Evolutionary conservation across 2,113 vertebrate species (phyloP).

Genomic region (Zingel zingel): DNA sequence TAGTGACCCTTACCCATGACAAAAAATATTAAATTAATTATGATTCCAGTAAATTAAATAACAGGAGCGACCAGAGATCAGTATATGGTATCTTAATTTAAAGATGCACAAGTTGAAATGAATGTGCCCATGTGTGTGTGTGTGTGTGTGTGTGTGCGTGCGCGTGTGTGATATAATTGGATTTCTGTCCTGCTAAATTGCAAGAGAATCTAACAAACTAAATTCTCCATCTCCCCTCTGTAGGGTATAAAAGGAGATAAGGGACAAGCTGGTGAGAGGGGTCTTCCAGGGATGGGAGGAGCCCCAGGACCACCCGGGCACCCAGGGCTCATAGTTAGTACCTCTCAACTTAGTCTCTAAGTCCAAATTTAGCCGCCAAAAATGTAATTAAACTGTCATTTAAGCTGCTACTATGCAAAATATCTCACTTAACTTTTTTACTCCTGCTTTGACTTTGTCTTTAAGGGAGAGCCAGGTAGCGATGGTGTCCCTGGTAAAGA

Average conservation of each 20-base stretch:
- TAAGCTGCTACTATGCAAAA: neutral
- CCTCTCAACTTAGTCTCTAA: neutral
- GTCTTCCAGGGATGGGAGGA: slow-evolving; percentile 89
- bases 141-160: neutral
- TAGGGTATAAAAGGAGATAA: slow-evolving; percentile 93
- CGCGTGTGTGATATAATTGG: neutral
- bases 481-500: slow-evolving; percentile 91
- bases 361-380: neutral
- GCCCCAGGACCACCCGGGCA: slow-evolving; percentile 91
- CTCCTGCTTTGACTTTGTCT: slow-evolving; percentile 36
- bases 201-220: neutral
- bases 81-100: neutral
- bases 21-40: neutral
- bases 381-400: neutral
- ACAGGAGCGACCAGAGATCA: neutral
- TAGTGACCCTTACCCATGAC: neutral
- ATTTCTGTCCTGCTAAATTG: slow-evolving; percentile 14
- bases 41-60: neutral
- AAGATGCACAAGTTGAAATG: neutral
- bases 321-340: slow-evolving; percentile 89
- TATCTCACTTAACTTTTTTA: slow-evolving; percentile 8
- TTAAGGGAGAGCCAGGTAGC: slow-evolving; percentile 91
- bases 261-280: slow-evolving; percentile 90
- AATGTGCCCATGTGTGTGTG: neutral
- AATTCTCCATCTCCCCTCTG: neutral